These are phyloP conservation scores for Microctenopoma lineatum DNA, from an alignment of 2,797 vertebrate species.

Conservation along the genomic window DNA sequence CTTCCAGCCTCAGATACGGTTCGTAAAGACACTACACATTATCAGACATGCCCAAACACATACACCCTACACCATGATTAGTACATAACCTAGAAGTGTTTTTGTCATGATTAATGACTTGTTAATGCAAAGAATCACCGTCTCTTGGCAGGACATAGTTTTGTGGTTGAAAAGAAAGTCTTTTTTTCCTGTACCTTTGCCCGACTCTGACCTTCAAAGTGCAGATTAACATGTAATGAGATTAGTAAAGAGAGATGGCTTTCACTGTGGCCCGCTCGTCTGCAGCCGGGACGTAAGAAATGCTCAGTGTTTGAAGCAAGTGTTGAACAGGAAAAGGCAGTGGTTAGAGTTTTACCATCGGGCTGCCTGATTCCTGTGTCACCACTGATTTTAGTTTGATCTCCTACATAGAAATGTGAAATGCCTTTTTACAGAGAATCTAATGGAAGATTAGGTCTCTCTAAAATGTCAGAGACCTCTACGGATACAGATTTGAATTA, in stretches of 20 bases:
- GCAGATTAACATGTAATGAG: constrained; percentile 80
- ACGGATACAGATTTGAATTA: constrained; percentile 1
- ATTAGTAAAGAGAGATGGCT: constrained; percentile 72
- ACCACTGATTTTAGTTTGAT: constrained; percentile 6
- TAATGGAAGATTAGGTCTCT: constrained; percentile 8
- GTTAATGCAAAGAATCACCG: constrained; percentile 16
- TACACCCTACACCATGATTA: constrained; percentile 3
- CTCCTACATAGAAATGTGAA: not conserved
- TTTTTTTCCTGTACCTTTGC: constrained; percentile 55
- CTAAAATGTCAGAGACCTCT: constrained; percentile 26
- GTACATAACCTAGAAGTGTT: constrained; percentile 16
- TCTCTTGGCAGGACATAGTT: constrained; percentile 35
- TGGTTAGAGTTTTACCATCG: constrained; percentile 1
- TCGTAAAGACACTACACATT: constrained; percentile 3
- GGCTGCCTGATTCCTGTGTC: not conserved
- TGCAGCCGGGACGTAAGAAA: constrained; percentile 33
- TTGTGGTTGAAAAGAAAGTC: constrained; percentile 48
- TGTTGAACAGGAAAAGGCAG: no score
- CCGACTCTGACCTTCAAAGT: constrained; percentile 74
- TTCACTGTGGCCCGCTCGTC: constrained; percentile 62
- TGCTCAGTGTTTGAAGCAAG: constrained; percentile 40
- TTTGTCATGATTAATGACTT: constrained; percentile 25
- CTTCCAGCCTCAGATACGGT: constrained; percentile 14
- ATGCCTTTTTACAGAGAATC: not conserved
- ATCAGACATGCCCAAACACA: constrained; percentile 22